A percentile compares a stretch with the other conserved stretches of the same genome.
Evolutionary conservation across 1,140 invertebrate species (phyloP).

Genomic region (Cecropterus lyciades): DNA sequence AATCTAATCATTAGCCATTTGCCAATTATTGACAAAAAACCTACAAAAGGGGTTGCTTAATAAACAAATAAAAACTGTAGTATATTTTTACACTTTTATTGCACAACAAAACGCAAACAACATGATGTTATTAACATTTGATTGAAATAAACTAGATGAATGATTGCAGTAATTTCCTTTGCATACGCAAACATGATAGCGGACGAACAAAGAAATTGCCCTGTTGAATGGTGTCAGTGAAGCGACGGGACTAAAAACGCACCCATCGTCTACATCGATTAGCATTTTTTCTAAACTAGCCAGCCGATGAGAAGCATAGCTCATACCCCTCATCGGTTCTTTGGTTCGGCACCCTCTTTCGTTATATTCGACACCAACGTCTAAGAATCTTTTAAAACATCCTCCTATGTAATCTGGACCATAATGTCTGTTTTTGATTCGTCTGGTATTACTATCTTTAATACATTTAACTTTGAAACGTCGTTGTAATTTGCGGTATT

Average conservation of each 20-base stretch:
- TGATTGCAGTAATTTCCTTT: conserved; percentile 46
- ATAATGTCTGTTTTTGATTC: conserved; percentile 28
- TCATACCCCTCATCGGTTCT: conserved; percentile 27
- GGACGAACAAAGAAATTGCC: conserved; percentile 51
- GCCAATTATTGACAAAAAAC: no score
- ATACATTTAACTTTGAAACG: conserved; percentile 40
- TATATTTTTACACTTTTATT: neutral
- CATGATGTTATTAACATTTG: neutral
- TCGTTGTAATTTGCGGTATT: conserved; percentile 1
- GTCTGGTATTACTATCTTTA: neutral
- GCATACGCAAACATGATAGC: conserved; percentile 62
- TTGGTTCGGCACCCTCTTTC: conserved; percentile 47
- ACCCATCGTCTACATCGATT: conserved; percentile 43
- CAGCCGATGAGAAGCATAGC: conserved; percentile 42
- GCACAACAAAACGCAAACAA: neutral
- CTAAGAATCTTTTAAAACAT: conserved; percentile 54
- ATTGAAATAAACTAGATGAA: neutral
- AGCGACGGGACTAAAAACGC: conserved; percentile 50
- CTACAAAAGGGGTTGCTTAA: no score
- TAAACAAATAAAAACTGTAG: neutral
- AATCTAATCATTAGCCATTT: no score
- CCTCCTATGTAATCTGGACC: conserved; percentile 37
- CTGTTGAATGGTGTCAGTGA: conserved; percentile 54
- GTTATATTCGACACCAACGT: conserved; percentile 48
- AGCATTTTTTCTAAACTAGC: conserved; percentile 44